These are phyloP conservation scores for Aricia agestis DNA, from an alignment of 1,140 invertebrate species.

Conservation along the genomic window DNA sequence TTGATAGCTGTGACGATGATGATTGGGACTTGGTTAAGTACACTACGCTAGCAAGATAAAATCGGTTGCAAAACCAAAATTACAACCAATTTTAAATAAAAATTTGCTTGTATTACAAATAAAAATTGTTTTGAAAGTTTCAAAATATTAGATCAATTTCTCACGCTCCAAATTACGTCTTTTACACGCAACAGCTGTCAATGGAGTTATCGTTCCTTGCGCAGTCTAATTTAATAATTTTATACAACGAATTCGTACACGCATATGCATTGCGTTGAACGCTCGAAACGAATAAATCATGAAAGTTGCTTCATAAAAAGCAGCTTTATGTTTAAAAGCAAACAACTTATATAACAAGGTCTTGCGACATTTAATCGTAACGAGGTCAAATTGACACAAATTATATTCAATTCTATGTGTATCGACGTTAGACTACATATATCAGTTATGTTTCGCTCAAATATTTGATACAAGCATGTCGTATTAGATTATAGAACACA, in stretches of 20 bases:
- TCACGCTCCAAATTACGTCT: not conserved
- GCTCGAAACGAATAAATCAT: not conserved
- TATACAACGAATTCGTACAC: not conserved
- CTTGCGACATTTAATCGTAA: slow-evolving; percentile 5
- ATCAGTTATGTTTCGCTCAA: not conserved
- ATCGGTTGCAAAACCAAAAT: too few species aligned
- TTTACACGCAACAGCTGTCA: not conserved
- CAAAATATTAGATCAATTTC: not conserved
- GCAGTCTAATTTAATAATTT: not conserved
- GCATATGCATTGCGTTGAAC: not conserved
- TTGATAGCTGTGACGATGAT: too few species aligned
- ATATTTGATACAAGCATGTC: not conserved
- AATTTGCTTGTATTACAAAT: not conserved
- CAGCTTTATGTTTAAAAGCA: not conserved
- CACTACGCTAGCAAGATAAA: too few species aligned
- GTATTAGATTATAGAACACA: not conserved
- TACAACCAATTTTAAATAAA: not conserved
- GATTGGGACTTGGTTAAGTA: too few species aligned
- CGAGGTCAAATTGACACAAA: not conserved
- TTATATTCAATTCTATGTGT: slow-evolving; percentile 8
- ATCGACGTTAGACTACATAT: slow-evolving; percentile 1
- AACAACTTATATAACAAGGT: slow-evolving; percentile 11
- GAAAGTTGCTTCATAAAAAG: not conserved
- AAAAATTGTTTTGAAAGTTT: not conserved
- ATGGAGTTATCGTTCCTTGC: not conserved